A percentile compares a stretch with the other conserved stretches of the same genome.
phyloP scores from a whole-genome alignment of 2,888 invertebrate species.

The Marronus borbonicus region DNA sequence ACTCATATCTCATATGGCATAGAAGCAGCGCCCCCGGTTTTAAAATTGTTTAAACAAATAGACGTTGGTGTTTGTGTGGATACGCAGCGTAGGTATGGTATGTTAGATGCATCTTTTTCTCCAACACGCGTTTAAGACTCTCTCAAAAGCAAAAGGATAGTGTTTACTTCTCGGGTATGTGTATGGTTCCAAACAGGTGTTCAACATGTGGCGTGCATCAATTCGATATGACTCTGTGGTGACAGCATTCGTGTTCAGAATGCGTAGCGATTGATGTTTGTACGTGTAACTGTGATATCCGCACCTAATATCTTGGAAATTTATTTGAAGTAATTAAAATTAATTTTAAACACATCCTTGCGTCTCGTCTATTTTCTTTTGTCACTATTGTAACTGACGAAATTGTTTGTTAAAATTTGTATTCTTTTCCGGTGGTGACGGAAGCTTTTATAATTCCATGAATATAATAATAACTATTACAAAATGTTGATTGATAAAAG shows the following conservation, averaged over 20 bases:
- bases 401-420: too few relatives aligned
- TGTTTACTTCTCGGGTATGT: slow-evolving; percentile 12
- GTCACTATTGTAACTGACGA: too few relatives aligned
- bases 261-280: background rate
- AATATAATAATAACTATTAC: too few relatives aligned
- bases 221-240: slow-evolving; percentile 15
- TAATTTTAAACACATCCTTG: too few relatives aligned
- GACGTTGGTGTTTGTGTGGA: slow-evolving; percentile 10
- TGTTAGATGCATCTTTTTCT: background rate
- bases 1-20: slow-evolving; percentile 34
- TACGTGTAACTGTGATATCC: slow-evolving; percentile 3
- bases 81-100: background rate
- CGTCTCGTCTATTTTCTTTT: too few relatives aligned
- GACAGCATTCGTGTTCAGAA: slow-evolving; percentile 16
- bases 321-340: slow-evolving; percentile 1
- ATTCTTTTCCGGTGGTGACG: too few relatives aligned
- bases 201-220: slow-evolving; percentile 20
- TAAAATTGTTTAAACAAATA: slow-evolving; percentile 44
- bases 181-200: slow-evolving; percentile 41
- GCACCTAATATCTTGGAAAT: slow-evolving; percentile 2
- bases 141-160: background rate
- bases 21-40: slow-evolving; percentile 20
- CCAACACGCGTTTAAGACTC: background rate
- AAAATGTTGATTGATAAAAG: too few relatives aligned
- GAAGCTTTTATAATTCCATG: too few relatives aligned